These are phyloP conservation scores for Spodoptera picta DNA, from an alignment of 2,888 invertebrate genomes.

Conservation along the genomic window DNA sequence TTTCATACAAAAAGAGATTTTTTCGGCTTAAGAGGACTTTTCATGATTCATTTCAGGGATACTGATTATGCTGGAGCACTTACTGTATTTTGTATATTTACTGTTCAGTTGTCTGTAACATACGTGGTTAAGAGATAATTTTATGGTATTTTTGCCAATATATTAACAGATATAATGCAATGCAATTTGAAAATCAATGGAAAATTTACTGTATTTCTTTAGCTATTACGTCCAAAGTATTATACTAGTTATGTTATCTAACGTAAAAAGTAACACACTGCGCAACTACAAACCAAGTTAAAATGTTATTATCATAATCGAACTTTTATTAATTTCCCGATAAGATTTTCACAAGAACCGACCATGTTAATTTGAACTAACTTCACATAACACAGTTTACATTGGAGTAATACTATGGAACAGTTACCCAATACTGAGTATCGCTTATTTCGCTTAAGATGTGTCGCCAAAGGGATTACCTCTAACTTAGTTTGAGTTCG, in stretches of 20 bases:
- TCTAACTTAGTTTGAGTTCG: conserved; percentile 47
- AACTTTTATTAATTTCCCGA: too few species aligned
- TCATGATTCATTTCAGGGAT: conserved; percentile 35
- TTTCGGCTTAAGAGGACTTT: conserved; percentile 47
- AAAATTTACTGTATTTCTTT: too few species aligned
- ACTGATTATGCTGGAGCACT: conserved; percentile 13
- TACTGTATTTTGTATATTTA: conserved; percentile 40
- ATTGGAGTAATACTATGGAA: background rate
- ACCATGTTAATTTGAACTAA: conserved; percentile 20
- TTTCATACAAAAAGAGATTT: conserved; percentile 33
- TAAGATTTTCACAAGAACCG: conserved; percentile 9
- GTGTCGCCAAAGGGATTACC: conserved; percentile 39
- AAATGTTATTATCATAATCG: too few species aligned
- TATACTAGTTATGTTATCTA: too few species aligned
- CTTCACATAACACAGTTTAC: conserved; percentile 22
- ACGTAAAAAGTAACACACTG: too few species aligned
- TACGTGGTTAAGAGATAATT: too few species aligned
- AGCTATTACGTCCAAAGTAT: too few species aligned
- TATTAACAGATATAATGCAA: too few species aligned
- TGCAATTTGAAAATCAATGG: too few species aligned
- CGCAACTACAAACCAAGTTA: too few species aligned
- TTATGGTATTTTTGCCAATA: too few species aligned
- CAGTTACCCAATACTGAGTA: conserved; percentile 15
- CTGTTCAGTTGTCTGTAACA: conserved; percentile 4
- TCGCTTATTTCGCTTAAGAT: conserved; percentile 20